Evolutionary conservation across 1,140 invertebrate species (phyloP).

Genomic region (Heliconius congener): DNA sequence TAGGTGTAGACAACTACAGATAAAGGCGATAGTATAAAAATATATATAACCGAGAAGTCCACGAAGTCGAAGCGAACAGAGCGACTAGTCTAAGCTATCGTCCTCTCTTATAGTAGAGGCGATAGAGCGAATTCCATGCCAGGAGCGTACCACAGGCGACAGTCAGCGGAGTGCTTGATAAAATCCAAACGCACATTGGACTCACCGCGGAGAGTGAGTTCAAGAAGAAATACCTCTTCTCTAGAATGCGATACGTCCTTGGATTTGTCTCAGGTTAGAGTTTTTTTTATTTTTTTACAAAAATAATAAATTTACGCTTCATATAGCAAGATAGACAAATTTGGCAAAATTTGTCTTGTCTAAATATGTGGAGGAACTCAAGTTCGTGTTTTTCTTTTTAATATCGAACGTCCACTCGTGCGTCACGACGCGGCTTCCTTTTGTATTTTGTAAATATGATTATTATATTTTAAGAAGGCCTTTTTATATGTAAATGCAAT

Average conservation of each 20-base stretch:
- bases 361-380: no score
- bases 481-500: no score
- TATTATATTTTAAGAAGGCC: no score
- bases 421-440: no score
- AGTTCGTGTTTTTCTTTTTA: no score
- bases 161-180: conserved; percentile 42
- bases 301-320: neutral
- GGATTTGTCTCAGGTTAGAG: conserved; percentile 64
- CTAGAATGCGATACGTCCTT: conserved; percentile 62
- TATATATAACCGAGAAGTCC: no score
- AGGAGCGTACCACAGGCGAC: conserved; percentile 51
- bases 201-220: conserved; percentile 42
- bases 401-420: no score
- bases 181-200: conserved; percentile 50
- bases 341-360: no score
- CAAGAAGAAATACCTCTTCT: conserved; percentile 52
- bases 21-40: no score
- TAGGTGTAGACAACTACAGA: no score
- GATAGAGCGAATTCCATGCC: conserved; percentile 67
- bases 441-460: no score
- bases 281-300: neutral
- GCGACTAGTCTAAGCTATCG: neutral
- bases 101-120: conserved; percentile 36
- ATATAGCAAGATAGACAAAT: neutral
- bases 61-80: no score